Evolutionary conservation across 2,888 invertebrate genomes (phyloP).

Genomic region (Hipparchia semele): DNA sequence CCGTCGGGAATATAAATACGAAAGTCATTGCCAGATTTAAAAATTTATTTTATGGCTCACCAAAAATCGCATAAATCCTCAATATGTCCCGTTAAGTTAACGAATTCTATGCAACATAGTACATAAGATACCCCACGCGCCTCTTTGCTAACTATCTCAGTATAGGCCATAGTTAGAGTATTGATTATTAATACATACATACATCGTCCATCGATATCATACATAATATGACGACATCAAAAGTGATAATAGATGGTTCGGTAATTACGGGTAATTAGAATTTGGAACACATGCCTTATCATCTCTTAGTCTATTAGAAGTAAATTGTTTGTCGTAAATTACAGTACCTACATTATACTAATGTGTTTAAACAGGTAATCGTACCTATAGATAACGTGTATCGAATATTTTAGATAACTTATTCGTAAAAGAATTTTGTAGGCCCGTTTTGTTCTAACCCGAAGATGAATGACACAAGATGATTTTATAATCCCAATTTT

Average conservation of each 20-base stretch:
- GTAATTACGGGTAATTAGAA: background rate
- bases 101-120: too few species aligned
- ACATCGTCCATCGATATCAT: background rate
- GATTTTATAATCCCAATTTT: background rate
- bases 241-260: background rate
- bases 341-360: conserved; percentile 4
- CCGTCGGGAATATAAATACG: too few species aligned
- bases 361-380: conserved; percentile 8
- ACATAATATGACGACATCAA: background rate
- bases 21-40: too few species aligned
- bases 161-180: too few species aligned
- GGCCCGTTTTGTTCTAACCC: background rate
- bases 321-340: conserved; percentile 12
- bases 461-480: background rate
- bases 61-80: too few species aligned
- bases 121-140: too few species aligned
- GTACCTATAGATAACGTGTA: conserved; percentile 11
- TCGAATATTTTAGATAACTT: conserved; percentile 23
- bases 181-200: background rate
- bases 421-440: background rate
- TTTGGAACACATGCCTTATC: background rate
- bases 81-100: too few species aligned
- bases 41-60: too few species aligned
- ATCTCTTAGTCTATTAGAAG: background rate
- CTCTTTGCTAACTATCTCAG: too few species aligned